Evolutionary conservation across 2,113 vertebrate genomes (phyloP).

Genomic region (Kryptolebias marmoratus): DNA sequence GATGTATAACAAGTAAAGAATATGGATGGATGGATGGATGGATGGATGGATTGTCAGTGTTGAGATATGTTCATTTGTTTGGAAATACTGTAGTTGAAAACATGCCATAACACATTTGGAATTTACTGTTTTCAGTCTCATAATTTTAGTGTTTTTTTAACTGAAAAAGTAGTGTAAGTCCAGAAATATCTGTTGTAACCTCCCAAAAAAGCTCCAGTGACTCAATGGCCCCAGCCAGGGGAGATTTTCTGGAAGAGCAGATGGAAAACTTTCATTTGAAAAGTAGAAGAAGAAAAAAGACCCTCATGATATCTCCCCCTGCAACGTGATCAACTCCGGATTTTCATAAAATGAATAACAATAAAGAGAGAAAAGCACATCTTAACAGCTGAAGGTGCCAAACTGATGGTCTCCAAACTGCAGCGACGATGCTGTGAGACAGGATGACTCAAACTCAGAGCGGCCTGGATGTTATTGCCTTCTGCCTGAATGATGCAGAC

Average conservation of each 20-base stretch:
- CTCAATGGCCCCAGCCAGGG: not conserved
- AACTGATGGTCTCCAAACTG: not conserved
- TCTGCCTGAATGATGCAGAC: constrained; percentile 1
- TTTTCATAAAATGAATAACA: not conserved
- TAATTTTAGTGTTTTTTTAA: too few relatives aligned
- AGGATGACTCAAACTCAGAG: constrained; percentile 34
- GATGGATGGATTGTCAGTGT: too few relatives aligned
- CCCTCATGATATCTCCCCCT: not conserved
- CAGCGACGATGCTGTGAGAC: not conserved
- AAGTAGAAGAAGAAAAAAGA: not conserved
- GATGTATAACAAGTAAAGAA: too few relatives aligned
- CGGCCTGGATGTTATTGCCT: not conserved
- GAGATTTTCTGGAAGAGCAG: constrained; percentile 5
- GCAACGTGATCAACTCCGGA: not conserved
- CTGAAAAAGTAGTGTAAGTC: too few relatives aligned
- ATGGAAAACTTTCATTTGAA: constrained; percentile 17
- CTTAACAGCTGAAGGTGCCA: not conserved
- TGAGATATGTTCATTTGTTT: too few relatives aligned
- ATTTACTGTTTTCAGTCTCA: too few relatives aligned
- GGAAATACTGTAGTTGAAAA: too few relatives aligned
- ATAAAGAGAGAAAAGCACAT: not conserved
- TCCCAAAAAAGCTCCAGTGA: too few relatives aligned
- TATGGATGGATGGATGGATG: too few relatives aligned
- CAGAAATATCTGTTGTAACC: too few relatives aligned
- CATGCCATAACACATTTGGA: too few relatives aligned